Base-by-base conservation (phyloP, 2,113 vertebrate genomes). In the Malaclemys terrapin region DNA sequence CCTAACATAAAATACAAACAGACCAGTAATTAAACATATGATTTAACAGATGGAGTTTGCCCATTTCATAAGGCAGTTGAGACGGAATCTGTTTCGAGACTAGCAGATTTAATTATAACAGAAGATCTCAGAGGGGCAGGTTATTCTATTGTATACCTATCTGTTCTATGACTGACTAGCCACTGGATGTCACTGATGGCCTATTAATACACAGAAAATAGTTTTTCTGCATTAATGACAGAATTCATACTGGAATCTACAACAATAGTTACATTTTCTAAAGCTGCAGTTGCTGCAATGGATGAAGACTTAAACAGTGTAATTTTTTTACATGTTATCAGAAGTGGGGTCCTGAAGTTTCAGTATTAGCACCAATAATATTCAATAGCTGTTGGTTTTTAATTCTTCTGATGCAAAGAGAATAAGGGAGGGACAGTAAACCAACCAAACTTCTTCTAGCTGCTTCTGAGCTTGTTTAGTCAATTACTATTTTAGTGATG, bases 171-270 rank as follows among this genome's bases (percentile, higher is more conserved):
- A 13, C 16, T 12, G 57, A 19, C 3, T 16, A 75, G 93, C 97
- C 98, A 82, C 98, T 96, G 84, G 98, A 84, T 98, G 98, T 97
- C 96, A 86, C 62, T 85, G 69, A 84, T 75, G 95, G 81, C 86
- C 14, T 5, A 78, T 62, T 45, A 62, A 56, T 17, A 1, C 1
- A 45, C 24, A 12, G 6, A 49, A 42, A 54, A 6, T 1, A 19
- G 9, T 2, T 56, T 3, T 19, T 65, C 9, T 50, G 3, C 1
- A 4, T 3, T 0, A 22, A 85, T 42, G 2, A 13, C 79, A 57
- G 49, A 38, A 24, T 8, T 29, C 50, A 29, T 78, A 76, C 72
- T 76, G 20, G 72, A 62, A 53, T 42, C 20, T 54, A 27, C 25
- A 42, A 22, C 49, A 1, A 5, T 42, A 75, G 24, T 47, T 3